phyloP scores from a whole-genome alignment of 2,797 vertebrate genomes.

The Mormyrus proboscirostris region DNA sequence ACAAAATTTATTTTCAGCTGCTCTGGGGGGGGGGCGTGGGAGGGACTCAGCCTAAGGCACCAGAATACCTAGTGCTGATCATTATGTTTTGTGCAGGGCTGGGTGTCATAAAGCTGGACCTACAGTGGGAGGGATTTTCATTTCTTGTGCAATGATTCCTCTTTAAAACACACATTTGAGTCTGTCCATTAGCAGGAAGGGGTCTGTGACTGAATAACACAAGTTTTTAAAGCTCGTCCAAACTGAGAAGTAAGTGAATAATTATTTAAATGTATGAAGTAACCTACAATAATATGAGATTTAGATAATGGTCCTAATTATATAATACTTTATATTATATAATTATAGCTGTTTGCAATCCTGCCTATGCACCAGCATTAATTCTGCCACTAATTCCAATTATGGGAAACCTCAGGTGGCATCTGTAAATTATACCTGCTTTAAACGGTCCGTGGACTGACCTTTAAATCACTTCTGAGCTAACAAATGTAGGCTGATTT shows the following conservation, averaged over 20 bases:
- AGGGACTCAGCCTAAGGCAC: not conserved
- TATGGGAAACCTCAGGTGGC: not conserved
- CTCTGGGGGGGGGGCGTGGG: not conserved
- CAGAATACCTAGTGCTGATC: not conserved
- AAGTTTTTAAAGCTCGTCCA: not conserved
- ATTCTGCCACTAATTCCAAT: not conserved
- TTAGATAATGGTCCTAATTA: not conserved
- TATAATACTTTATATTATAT: too few species aligned
- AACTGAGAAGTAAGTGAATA: constrained; percentile 5
- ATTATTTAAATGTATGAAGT: not conserved
- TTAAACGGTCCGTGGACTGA: not conserved
- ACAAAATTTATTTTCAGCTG: not conserved
- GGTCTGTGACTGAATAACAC: not conserved
- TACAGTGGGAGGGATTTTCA: not conserved
- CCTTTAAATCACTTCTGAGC: not conserved
- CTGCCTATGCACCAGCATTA: not conserved
- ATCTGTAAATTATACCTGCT: not conserved
- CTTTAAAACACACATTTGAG: not conserved
- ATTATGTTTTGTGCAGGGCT: not conserved
- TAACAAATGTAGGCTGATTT: not conserved
- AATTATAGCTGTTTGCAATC: not conserved
- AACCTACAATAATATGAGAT: not conserved
- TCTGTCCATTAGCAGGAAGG: not conserved
- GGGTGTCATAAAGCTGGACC: not conserved
- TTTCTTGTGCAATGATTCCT: not conserved